Evolutionary conservation across 2,888 invertebrate species (phyloP).

Genomic region (Capitulum mitella): DNA sequence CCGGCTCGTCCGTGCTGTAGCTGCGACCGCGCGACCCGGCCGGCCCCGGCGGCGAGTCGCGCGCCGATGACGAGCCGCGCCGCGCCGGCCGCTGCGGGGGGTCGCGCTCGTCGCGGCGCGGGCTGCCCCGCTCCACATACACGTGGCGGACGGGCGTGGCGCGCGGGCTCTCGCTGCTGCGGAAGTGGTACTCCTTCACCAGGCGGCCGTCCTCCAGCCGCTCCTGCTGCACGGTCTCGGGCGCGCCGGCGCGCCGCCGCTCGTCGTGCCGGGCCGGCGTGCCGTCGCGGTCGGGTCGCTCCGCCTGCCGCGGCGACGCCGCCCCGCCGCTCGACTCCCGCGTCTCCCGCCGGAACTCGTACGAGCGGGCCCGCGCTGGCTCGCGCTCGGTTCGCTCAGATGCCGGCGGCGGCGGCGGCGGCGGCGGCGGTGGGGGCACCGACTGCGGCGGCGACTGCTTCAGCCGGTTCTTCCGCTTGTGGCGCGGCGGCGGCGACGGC

Average conservation of each 20-base stretch:
- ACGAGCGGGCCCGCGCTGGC: not conserved
- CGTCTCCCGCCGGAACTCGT: not conserved
- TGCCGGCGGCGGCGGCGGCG: not conserved
- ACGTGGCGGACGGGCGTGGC: not conserved
- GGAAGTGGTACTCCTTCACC: slow-evolving; percentile 13
- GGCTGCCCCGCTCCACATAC: not conserved
- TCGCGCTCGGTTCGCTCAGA: not conserved
- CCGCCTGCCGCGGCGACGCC: not conserved
- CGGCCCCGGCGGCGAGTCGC: not conserved
- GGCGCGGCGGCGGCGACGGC: slow-evolving; percentile 35
- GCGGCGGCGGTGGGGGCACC: not conserved
- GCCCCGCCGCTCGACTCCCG: not conserved
- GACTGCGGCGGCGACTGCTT: slow-evolving; percentile 26
- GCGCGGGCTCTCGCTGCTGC: not conserved
- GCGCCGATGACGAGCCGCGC: not conserved
- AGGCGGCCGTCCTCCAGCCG: not conserved
- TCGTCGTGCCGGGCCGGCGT: not conserved
- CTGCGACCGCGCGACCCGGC: not conserved
- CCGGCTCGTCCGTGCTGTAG: slow-evolving; percentile 1
- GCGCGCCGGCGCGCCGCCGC: too few relatives aligned
- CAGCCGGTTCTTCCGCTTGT: slow-evolving; percentile 33
- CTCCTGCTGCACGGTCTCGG: not conserved
- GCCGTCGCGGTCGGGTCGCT: not conserved
- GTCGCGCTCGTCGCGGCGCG: not conserved
- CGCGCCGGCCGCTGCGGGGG: not conserved